Base-by-base conservation (phyloP, 2,888 invertebrate species). In the Habrosyne pyritoides region DNA sequence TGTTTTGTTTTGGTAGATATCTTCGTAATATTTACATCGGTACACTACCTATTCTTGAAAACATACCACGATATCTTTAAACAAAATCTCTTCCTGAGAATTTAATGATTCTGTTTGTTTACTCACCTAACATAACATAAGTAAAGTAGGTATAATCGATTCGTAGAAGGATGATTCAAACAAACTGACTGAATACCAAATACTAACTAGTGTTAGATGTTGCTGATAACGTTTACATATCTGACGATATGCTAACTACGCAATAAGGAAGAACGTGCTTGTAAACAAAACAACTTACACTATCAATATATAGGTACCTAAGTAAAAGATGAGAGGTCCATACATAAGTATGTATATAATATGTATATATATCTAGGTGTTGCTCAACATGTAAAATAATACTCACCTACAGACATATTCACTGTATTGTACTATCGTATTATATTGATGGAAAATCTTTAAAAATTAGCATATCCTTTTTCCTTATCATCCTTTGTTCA, bases 381-480 rank as follows among this genome's bases (percentile, higher is more conserved):
- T 12, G 12, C 12, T 12, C 12, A 14, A 14, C 6, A 36, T 36
- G 4, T 14, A 14, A 42, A 18, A 18, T 2, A 18, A 42, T 42
- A 42, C 8, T 18, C 14, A 18, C n/a, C n/a, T n/a, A n/a, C n/a
- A n/a, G n/a, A n/a, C 42, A 42, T 18, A 42, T 42, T 42, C 18
- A 42, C 8, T 42, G 42, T 33, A n/a, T n/a, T n/a, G n/a, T 24
- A 24, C 24, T 24, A 24, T 24, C 4, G 24, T 48, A 59, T 52
- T 26, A 47, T 14, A 48, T 48, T 14, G 55, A 59, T 60, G 55
- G 62, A 69, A 68, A 66, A 42, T 53, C 65, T 69, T 63, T 67
- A 65, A 60, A 55, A 75, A 80, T 79, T 79, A 74, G 69, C 77
- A 81, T 81, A 75, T 75, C 68, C 77, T 75, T 73, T 79, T 81